Evolutionary conservation across 1,140 invertebrate species (phyloP).

Genomic region (Venustaconcha ellipsiformis): DNA sequence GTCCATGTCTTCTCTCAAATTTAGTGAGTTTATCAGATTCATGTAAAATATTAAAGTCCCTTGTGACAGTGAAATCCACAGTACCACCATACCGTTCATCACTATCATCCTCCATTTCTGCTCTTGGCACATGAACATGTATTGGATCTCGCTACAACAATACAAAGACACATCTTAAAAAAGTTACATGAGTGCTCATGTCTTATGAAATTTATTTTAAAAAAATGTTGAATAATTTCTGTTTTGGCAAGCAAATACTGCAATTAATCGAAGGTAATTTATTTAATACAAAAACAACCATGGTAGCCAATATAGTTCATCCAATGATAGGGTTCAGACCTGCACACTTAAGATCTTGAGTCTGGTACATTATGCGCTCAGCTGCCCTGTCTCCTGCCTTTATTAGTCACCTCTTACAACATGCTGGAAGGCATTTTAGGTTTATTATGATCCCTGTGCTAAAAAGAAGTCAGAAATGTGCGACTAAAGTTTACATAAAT

Average conservation of each 20-base stretch:
- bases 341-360: background rate
- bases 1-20: constrained; percentile 21
- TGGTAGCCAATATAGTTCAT: background rate
- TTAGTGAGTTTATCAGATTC: constrained; percentile 28
- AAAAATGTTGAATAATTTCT: background rate
- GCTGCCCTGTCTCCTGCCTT: too few species aligned
- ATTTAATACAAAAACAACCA: background rate
- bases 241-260: background rate
- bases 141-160: constrained; percentile 35
- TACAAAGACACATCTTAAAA: background rate
- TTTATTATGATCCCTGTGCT: constrained; percentile 1
- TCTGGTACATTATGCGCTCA: background rate
- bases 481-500: too few species aligned
- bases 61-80: constrained; percentile 54
- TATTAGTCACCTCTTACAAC: too few species aligned
- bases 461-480: background rate
- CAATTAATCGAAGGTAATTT: background rate
- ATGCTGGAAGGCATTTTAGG: too few species aligned
- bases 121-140: constrained; percentile 48
- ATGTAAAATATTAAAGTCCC: constrained; percentile 45
- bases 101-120: constrained; percentile 44
- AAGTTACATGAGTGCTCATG: background rate
- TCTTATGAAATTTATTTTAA: constrained; percentile 1
- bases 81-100: constrained; percentile 36
- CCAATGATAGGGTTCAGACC: too few species aligned